Percentiles rank a stretch among this genome's conserved stretches.
Evolutionary conservation across 1,140 invertebrate species (phyloP).

Genomic region (Oncopodura yosiiana): DNA sequence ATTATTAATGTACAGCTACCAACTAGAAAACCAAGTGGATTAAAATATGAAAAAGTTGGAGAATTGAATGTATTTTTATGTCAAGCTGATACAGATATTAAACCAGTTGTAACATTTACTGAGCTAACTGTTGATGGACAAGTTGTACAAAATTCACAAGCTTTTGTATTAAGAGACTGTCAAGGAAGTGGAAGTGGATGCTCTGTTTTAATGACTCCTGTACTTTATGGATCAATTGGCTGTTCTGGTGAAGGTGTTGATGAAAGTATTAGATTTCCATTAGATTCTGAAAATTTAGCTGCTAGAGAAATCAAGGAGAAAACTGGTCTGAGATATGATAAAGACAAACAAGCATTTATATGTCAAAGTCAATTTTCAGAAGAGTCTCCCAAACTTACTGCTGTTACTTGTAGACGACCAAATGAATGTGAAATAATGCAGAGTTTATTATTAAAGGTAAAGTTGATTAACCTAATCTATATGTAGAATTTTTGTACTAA

Average conservation of each 20-base stretch:
- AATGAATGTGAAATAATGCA: constrained; percentile 24
- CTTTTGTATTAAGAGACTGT: constrained; percentile 6
- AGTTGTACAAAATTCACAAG: background rate
- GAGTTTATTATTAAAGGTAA: constrained; percentile 7
- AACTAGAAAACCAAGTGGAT: background rate
- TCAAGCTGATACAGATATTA: background rate
- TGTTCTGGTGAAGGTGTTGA: constrained; percentile 15
- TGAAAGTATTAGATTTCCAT: constrained; percentile 10
- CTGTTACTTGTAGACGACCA: constrained; percentile 15
- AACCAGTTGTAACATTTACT: constrained; percentile 5
- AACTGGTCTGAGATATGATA: constrained; percentile 15
- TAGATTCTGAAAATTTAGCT: background rate
- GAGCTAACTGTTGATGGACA: constrained; percentile 9
- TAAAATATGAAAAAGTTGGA: constrained; percentile 20
- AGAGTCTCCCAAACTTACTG: constrained; percentile 9
- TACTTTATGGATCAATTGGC: constrained; percentile 1
- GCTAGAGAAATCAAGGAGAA: constrained; percentile 1
- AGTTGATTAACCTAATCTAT: too few relatives aligned
- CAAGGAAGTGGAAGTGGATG: too few relatives aligned
- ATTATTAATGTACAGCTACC: constrained; percentile 10
- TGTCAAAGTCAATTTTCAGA: constrained; percentile 9
- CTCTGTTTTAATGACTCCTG: constrained; percentile 12
- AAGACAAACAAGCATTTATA: constrained; percentile 3
- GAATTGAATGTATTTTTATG: constrained; percentile 20
- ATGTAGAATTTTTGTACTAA: too few relatives aligned